Evolutionary conservation across 2,797 vertebrate species (phyloP).

Genomic region (Heterohyrax brucei): DNA sequence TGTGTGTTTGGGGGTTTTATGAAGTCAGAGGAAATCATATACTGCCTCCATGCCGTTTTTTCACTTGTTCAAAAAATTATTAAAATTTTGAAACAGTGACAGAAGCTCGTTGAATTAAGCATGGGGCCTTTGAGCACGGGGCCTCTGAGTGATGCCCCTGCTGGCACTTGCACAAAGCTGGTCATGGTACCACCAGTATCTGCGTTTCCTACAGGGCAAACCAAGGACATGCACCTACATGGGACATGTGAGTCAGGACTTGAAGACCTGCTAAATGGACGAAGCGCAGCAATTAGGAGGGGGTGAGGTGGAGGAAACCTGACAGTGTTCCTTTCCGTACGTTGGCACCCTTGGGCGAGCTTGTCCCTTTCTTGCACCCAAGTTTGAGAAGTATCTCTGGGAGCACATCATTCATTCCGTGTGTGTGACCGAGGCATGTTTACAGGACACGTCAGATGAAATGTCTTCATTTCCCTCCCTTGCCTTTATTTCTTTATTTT

Average conservation of each 20-base stretch:
- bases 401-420: rapidly evolving
- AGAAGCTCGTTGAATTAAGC: not conserved
- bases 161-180: not conserved
- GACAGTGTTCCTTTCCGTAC: not conserved
- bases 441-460: not conserved
- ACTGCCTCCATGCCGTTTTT: no score
- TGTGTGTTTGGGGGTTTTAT: no score
- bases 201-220: not conserved
- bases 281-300: not conserved
- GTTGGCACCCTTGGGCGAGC: rapidly evolving
- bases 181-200: not conserved
- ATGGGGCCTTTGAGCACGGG: not conserved
- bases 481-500: not conserved
- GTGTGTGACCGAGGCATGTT: not conserved
- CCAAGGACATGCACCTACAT: not conserved
- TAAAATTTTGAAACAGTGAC: not conserved
- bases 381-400: not conserved
- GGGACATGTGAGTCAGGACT: not conserved
- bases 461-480: not conserved
- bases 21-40: no score
- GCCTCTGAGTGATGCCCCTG: not conserved
- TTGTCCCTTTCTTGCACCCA: rapidly evolving
- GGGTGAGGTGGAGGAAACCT: rapidly evolving
- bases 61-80: no score
- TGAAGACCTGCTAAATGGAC: not conserved